These are phyloP conservation scores for Antheraea mylitta DNA, from an alignment of 1,140 invertebrate species.

Conservation along the genomic window DNA sequence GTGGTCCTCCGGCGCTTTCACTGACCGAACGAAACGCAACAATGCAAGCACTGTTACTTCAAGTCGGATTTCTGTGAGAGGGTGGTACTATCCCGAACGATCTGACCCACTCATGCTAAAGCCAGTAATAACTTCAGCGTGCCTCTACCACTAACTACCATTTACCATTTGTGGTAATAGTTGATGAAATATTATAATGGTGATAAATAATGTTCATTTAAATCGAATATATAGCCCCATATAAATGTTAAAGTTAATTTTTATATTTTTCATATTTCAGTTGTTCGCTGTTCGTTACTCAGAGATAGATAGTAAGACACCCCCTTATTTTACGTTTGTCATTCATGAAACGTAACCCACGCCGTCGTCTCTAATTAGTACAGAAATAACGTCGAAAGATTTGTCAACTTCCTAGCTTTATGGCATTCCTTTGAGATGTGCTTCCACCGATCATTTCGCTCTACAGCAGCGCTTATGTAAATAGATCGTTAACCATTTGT, in stretches of 20 bases:
- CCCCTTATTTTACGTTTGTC: conserved; percentile 34
- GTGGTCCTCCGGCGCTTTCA: too few relatives aligned
- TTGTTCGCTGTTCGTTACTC: conserved; percentile 16
- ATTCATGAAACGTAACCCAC: conserved; percentile 45
- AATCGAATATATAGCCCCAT: too few relatives aligned
- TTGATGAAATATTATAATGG: too few relatives aligned
- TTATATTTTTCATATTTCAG: background rate
- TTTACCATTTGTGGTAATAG: background rate
- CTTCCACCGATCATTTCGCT: conserved; percentile 30
- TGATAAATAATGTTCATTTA: too few relatives aligned
- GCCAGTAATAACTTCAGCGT: too few relatives aligned
- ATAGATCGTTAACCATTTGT: conserved; percentile 61
- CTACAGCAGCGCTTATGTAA: conserved; percentile 40
- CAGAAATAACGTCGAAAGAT: conserved; percentile 71
- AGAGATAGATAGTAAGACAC: background rate
- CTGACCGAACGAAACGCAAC: too few relatives aligned
- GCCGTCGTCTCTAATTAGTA: conserved; percentile 69
- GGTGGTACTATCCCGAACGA: too few relatives aligned
- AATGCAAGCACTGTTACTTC: too few relatives aligned
- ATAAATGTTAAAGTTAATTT: too few relatives aligned
- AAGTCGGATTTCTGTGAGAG: too few relatives aligned
- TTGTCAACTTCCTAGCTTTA: conserved; percentile 74
- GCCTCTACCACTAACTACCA: too few relatives aligned
- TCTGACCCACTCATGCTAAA: too few relatives aligned
- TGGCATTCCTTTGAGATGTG: conserved; percentile 60